These are phyloP conservation scores for Phalacrocorax aristotelis DNA, from an alignment of 2,113 vertebrate species.

Conservation along the genomic window DNA sequence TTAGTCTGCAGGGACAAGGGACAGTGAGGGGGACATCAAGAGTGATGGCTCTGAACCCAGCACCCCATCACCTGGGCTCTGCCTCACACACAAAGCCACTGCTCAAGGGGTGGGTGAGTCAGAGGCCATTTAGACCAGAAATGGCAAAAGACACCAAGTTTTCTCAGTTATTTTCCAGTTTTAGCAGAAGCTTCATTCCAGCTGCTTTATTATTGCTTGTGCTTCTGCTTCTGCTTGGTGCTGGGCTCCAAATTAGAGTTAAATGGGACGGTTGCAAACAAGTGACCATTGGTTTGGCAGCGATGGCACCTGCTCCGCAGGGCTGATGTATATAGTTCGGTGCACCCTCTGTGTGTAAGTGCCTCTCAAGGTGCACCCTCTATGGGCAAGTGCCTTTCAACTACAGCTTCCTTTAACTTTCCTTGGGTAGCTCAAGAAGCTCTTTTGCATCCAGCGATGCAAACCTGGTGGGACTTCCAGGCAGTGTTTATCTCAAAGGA, in stretches of 20 bases:
- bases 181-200: background rate
- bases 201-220: too few relatives aligned
- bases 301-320: background rate
- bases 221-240: background rate
- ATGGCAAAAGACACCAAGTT: background rate
- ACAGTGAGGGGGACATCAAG: accelerated
- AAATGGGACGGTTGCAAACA: accelerated
- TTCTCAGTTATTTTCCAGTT: background rate
- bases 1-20: constrained; percentile 34
- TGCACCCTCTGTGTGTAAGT: background rate
- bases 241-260: too few relatives aligned
- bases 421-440: accelerated
- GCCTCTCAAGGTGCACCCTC: accelerated
- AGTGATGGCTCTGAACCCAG: background rate
- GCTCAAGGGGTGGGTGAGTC: accelerated
- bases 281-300: accelerated
- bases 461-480: background rate
- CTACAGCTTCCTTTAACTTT: background rate
- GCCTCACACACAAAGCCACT: accelerated
- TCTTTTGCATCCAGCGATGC: background rate
- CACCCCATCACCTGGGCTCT: accelerated
- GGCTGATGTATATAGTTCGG: accelerated
- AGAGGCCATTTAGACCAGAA: background rate
- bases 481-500: background rate
- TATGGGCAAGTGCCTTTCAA: accelerated